A percentile compares a stretch with the other conserved stretches of the same genome.
Evolutionary conservation across 2,888 invertebrate species (phyloP).

Genomic region (Myathropa florea): DNA sequence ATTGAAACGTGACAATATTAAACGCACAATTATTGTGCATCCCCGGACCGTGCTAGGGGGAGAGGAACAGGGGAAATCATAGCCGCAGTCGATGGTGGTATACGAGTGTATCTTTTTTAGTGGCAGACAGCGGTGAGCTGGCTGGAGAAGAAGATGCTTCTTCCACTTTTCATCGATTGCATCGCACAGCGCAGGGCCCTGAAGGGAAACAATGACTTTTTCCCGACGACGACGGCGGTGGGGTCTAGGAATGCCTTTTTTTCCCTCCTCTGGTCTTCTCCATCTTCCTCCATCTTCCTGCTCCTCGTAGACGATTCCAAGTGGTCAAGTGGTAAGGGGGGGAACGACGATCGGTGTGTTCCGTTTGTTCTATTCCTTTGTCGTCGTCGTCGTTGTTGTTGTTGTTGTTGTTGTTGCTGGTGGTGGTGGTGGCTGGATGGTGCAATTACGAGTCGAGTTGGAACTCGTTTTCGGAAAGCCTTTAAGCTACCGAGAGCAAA

Average conservation of each 20-base stretch:
- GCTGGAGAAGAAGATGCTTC: constrained; percentile 31
- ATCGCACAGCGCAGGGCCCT: constrained; percentile 30
- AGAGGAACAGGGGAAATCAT: neutral
- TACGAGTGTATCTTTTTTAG: neutral
- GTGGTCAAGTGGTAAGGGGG: neutral
- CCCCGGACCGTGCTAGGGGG: neutral
- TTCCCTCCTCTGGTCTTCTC: neutral
- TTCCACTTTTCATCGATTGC: constrained; percentile 56
- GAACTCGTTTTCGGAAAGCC: constrained; percentile 47
- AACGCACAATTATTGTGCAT: constrained; percentile 67
- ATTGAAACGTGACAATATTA: constrained; percentile 70
- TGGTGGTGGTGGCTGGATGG: neutral
- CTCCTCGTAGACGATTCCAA: no score
- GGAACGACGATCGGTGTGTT: constrained; percentile 14
- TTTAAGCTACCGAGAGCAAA: constrained; percentile 35
- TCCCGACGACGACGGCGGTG: constrained; percentile 23
- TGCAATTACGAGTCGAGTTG: constrained; percentile 42
- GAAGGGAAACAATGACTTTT: constrained; percentile 66
- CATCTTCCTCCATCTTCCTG: no score
- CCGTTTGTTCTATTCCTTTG: constrained; percentile 46
- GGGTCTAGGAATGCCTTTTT: constrained; percentile 25
- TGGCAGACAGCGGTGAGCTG: constrained; percentile 18
- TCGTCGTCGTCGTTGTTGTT: neutral
- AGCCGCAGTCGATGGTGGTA: neutral
- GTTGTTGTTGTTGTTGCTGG: neutral